phyloP scores from a whole-genome alignment of 2,888 invertebrate species.

The Colletes collaris region DNA sequence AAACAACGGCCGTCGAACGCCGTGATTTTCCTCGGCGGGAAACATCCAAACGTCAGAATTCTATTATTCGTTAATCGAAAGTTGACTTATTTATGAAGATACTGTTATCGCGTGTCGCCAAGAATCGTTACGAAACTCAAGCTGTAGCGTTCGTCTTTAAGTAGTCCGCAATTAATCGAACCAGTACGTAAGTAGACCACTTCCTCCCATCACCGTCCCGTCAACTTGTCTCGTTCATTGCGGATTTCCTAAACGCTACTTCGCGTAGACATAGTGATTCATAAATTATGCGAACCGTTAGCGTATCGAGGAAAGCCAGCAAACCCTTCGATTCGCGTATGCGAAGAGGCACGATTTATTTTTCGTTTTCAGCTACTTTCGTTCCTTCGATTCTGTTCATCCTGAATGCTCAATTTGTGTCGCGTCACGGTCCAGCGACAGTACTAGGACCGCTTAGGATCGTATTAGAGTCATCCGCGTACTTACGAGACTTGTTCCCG shows the following conservation, averaged over 20 bases:
- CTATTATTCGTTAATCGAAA: not conserved
- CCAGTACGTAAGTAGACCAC: not conserved
- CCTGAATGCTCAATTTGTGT: not conserved
- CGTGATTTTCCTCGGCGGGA: not conserved
- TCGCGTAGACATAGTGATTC: slow-evolving; percentile 20
- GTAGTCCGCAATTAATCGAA: slow-evolving; percentile 1
- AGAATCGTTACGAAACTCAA: not conserved
- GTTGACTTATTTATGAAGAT: not conserved
- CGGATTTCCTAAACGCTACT: slow-evolving; percentile 13
- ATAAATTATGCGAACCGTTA: not conserved
- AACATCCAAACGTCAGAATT: not conserved
- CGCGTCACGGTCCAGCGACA: not conserved
- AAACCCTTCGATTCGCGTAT: too few species aligned
- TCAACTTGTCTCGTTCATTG: slow-evolving; percentile 28
- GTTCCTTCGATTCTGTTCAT: slow-evolving; percentile 17
- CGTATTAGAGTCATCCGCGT: slow-evolving; percentile 65
- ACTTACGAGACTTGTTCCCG: slow-evolving; percentile 61
- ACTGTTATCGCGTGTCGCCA: not conserved
- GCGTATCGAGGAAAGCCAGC: too few species aligned
- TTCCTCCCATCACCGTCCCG: too few species aligned
- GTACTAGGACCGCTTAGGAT: slow-evolving; percentile 17
- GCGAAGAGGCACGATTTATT: not conserved
- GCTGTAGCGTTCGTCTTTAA: slow-evolving; percentile 7
- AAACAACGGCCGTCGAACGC: not conserved
- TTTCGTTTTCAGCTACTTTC: not conserved